phyloP scores from a whole-genome alignment of 2,113 vertebrate genomes.

The Chaenocephalus aceratus region DNA sequence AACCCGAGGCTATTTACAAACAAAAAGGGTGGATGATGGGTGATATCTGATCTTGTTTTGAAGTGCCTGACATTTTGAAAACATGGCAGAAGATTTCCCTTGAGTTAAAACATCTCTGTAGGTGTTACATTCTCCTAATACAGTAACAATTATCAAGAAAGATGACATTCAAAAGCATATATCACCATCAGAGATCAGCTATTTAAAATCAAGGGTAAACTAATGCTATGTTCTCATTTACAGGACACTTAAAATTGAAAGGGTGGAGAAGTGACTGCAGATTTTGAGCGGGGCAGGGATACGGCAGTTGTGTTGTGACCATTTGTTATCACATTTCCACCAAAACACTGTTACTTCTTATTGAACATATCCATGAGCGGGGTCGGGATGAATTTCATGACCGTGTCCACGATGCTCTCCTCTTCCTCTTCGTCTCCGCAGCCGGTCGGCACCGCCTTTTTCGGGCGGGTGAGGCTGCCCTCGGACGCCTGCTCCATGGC shows the following conservation, averaged over 20 bases:
- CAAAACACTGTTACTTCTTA: conserved; percentile 89
- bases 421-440: conserved; percentile 90
- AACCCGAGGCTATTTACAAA: conserved; percentile 85
- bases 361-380: conserved; percentile 98
- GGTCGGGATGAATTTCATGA: conserved; percentile 97
- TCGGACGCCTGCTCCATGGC: conserved; percentile 95
- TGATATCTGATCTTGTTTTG: conserved; percentile 63
- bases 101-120: conserved; percentile 45
- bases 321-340: conserved; percentile 24
- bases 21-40: conserved; percentile 66
- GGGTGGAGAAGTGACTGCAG: conserved; percentile 47
- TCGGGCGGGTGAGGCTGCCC: conserved; percentile 94
- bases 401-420: conserved; percentile 96
- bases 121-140: conserved; percentile 39
- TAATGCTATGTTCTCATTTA: conserved; percentile 43
- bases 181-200: conserved; percentile 37
- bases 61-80: conserved; percentile 46
- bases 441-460: conserved; percentile 89
- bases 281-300: conserved; percentile 26
- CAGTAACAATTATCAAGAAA: no score
- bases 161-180: conserved; percentile 35
- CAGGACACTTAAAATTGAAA: conserved; percentile 55
- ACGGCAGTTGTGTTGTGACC: conserved; percentile 49
- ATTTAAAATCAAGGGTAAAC: conserved; percentile 50
- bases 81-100: conserved; percentile 49